Conservation (phyloP, 2,113 vertebrate genomes). For the Rhinopomastus cyanomelas region DNA sequence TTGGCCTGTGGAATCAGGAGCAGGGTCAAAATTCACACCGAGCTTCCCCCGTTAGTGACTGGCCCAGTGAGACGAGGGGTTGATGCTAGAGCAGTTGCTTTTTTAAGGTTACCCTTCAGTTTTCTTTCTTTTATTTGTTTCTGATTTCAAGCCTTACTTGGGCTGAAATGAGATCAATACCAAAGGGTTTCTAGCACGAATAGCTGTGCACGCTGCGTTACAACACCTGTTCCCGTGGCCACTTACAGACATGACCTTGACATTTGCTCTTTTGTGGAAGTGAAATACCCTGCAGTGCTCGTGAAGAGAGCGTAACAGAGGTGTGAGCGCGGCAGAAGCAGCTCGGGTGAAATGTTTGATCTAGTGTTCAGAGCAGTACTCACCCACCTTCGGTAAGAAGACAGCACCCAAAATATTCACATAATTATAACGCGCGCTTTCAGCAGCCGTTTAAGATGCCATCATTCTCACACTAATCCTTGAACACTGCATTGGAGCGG, state of each 20-base stretch:
- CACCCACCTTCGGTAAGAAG: not conserved
- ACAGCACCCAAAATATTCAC: conserved; percentile 47
- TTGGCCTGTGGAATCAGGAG: not conserved
- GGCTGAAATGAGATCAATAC: conserved; percentile 1
- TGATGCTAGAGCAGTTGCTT: not conserved
- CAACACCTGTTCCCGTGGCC: not conserved
- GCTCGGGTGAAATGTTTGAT: not conserved
- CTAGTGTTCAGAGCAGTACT: not conserved
- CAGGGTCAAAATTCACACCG: not conserved
- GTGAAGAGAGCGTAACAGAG: not conserved
- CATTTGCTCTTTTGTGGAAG: not conserved
- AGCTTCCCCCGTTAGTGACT: not conserved
- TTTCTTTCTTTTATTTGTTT: not conserved
- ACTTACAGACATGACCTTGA: not conserved
- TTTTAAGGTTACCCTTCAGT: not conserved
- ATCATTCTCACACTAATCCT: conserved; percentile 52
- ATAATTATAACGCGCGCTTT: conserved; percentile 22
- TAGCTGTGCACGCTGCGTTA: not conserved
- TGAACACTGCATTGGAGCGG: conserved; percentile 17
- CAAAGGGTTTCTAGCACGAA: conserved; percentile 4
- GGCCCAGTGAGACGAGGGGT: not conserved
- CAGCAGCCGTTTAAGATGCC: not conserved
- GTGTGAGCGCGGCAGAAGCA: not conserved
- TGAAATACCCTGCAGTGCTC: not conserved
- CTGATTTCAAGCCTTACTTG: not conserved